These are phyloP conservation scores for Phytoseiulus persimilis DNA, from an alignment of 2,888 invertebrate species.

Conservation along the genomic window DNA sequence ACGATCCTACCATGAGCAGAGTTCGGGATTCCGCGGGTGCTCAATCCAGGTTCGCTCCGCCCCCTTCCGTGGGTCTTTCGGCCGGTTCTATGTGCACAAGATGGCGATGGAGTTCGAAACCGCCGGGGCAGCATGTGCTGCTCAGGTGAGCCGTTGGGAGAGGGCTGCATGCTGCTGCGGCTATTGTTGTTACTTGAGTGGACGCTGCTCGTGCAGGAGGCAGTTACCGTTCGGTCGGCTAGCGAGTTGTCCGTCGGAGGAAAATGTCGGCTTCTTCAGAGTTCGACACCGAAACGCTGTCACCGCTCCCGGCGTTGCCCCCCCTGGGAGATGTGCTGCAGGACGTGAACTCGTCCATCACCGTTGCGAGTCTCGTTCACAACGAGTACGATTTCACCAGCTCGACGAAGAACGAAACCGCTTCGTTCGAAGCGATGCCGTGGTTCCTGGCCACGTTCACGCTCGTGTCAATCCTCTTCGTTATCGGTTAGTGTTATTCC, in stretches of 20 bases:
- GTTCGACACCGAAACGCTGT: background rate
- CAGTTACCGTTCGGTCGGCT: background rate
- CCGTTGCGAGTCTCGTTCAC: background rate
- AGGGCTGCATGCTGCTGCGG: background rate
- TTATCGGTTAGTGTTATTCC: background rate
- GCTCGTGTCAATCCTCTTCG: background rate
- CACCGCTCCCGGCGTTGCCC: background rate
- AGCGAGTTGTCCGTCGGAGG: background rate
- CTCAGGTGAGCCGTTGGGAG: background rate
- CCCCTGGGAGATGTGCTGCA: background rate
- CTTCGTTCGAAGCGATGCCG: background rate
- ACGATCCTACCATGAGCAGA: too few relatives aligned
- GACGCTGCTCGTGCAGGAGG: background rate
- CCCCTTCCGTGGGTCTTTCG: background rate
- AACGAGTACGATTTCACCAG: background rate
- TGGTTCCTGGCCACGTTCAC: background rate
- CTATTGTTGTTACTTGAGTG: background rate
- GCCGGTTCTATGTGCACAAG: background rate
- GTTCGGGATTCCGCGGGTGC: too few relatives aligned
- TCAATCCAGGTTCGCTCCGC: background rate
- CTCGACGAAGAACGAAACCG: too few relatives aligned
- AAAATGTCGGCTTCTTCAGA: background rate
- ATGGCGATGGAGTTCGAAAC: background rate
- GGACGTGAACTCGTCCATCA: background rate
- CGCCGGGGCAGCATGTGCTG: background rate